A percentile compares a stretch with the other conserved stretches of the same genome.
phyloP scores from a whole-genome alignment of 1,140 invertebrate genomes.

The Drosophila tani region DNA sequence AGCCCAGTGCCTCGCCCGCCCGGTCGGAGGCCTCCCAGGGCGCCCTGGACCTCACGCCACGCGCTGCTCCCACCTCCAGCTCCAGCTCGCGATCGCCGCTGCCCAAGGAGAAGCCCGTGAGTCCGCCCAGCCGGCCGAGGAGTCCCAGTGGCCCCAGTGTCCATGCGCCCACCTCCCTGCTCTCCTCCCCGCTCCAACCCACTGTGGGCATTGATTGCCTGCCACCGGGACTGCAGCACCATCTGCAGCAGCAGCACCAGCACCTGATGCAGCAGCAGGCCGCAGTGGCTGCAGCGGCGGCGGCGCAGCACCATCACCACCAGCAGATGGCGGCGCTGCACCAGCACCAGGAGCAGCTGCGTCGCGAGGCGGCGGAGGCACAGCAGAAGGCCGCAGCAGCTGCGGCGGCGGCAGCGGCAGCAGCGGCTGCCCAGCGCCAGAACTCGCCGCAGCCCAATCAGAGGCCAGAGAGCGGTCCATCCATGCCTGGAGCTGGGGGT shows the following conservation, averaged over 20 bases:
- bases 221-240: constrained; percentile 75
- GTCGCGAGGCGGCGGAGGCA: constrained; percentile 72
- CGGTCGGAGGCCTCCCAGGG: constrained; percentile 86
- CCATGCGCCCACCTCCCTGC: constrained; percentile 22
- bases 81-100: constrained; percentile 52
- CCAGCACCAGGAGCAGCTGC: constrained; percentile 78
- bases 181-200: constrained; percentile 61
- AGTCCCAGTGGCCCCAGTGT: constrained; percentile 42
- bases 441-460: constrained; percentile 57
- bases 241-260: constrained; percentile 80
- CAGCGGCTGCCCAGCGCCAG: constrained; percentile 58
- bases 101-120: constrained; percentile 53
- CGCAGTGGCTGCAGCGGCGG: constrained; percentile 70
- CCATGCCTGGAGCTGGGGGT: constrained; percentile 15
- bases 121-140: constrained; percentile 42
- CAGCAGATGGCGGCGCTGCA: constrained; percentile 75
- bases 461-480: constrained; percentile 57
- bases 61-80: constrained; percentile 59
- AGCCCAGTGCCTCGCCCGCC: constrained; percentile 78
- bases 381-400: constrained; percentile 73
- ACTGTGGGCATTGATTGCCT: constrained; percentile 71
- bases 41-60: constrained; percentile 87
- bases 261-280: constrained; percentile 82
- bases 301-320: constrained; percentile 74
- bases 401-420: constrained; percentile 45